Evolutionary conservation across 92 coral and sea anemone species (phyloP), one percentile per base, ranked within the genome.

Genomic region (Phenganax marumi): DNA sequence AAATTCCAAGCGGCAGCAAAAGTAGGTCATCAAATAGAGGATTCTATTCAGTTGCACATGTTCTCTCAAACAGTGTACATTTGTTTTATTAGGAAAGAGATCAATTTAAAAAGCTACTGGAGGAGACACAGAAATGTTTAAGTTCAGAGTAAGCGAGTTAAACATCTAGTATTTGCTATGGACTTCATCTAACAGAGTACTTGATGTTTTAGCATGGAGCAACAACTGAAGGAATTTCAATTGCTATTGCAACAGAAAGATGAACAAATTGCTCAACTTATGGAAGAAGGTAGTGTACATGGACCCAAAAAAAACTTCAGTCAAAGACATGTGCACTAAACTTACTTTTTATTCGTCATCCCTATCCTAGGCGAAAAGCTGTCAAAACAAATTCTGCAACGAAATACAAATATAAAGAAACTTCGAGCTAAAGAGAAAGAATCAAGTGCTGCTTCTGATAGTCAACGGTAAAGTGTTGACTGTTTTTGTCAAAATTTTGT

Each of bases 371-470:
- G 99, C 86, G 99, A 92, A 89, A 96, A 96, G 82, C 88, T 96
- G 70, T 96, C 99, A 24, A 92, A 92, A 80, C 96, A 96, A 74
- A 91, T 92, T 63, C 92, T 96, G 14, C 99, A 96, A 78, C 89
- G 95, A 51, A 92, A 92, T 87, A 96, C 89, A 54, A 90, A 88
- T 52, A 87, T 96, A 26, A 96, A 91, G 90, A 96, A 92, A 74
- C 85, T 96, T 33, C 88, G 99, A 88, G 90, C 89, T 33, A 96
- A 96, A 46, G 99, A 96, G 73, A 96, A 96, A 85, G 99, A 96
- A 65, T 89, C 73, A 58, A 97, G 89, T 24, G 54, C 86, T 43
- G 86, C 91, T 0, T 89, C 91, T 48, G 91, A 88, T 63, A 92
- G 91, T 46, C 91, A 87, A 79, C 86, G 86, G 99, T 92, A 75